These are phyloP conservation scores for Clarias magur DNA, from an alignment of 2,113 vertebrate species.

Conservation along the genomic window DNA sequence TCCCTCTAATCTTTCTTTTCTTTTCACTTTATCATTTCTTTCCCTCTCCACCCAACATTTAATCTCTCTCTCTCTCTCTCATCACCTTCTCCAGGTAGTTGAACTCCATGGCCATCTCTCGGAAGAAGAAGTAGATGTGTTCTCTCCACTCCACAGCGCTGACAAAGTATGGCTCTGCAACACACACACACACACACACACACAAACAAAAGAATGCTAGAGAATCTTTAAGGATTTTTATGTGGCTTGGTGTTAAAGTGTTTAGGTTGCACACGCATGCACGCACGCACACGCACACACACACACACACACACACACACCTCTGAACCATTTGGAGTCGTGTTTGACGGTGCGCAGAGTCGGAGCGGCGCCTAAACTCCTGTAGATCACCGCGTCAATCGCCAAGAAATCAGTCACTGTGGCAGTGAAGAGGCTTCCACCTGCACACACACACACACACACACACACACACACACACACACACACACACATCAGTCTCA, in stretches of 20 bases:
- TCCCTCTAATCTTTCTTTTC: not conserved
- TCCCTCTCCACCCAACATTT: conserved; percentile 80
- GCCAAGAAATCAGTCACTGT: conserved; percentile 96
- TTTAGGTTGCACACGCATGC: not conserved
- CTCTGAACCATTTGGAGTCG: conserved; percentile 98
- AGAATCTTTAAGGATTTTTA: too few relatives aligned
- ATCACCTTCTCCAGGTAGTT: conserved; percentile 95
- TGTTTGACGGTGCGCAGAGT: conserved; percentile 94
- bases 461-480: conserved; percentile 43
- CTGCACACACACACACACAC: conserved; percentile 62
- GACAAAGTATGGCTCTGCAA: conserved; percentile 89
- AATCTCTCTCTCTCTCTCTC: not conserved
- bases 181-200: not conserved
- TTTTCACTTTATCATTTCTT: not conserved
- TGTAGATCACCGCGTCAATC: conserved; percentile 95
- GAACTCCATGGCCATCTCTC: conserved; percentile 98
- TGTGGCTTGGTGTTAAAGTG: too few relatives aligned
- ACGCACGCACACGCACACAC: conserved; percentile 2
- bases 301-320: conserved; percentile 63
- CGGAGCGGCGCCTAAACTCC: conserved; percentile 87
- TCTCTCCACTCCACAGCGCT: conserved; percentile 90
- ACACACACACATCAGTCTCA: not conserved
- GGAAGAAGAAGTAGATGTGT: conserved; percentile 98
- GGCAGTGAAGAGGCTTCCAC: conserved; percentile 92
- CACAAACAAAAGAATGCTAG: not conserved